Conservation (phyloP, 2,888 invertebrate species). For the Caradrina clavipalpis region DNA sequence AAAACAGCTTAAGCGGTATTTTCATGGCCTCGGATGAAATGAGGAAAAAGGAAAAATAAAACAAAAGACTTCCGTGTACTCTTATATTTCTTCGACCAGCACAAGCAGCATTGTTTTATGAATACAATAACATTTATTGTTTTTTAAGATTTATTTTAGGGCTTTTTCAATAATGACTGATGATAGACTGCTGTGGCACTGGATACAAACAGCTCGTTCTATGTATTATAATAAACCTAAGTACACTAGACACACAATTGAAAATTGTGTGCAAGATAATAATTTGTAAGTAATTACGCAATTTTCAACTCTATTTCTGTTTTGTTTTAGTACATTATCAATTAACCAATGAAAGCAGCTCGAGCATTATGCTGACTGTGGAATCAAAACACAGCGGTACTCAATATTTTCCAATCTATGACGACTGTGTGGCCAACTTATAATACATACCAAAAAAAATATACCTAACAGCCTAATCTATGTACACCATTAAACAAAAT, state of each 20-base stretch:
- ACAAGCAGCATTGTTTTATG: constrained; percentile 17
- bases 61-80: constrained; percentile 20
- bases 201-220: no score
- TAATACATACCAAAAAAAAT: not conserved
- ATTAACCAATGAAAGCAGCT: no score
- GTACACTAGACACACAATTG: no score
- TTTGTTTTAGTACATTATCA: no score
- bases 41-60: constrained; percentile 14
- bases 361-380: no score
- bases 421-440: not conserved
- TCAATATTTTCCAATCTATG: constrained; percentile 8
- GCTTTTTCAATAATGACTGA: no score
- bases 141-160: not conserved
- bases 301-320: no score
- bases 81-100: constrained; percentile 34
- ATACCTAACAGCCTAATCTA: not conserved
- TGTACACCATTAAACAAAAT: not conserved
- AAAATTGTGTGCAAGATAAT: no score
- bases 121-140: constrained; percentile 1
- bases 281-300: no score
- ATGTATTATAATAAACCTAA: no score
- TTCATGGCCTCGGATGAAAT: not conserved
- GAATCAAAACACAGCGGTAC: constrained; percentile 17
- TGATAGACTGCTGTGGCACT: no score
- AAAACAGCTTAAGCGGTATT: no score